phyloP scores from a whole-genome alignment of 1,140 invertebrate species.

The Nasonia longicornis region DNA sequence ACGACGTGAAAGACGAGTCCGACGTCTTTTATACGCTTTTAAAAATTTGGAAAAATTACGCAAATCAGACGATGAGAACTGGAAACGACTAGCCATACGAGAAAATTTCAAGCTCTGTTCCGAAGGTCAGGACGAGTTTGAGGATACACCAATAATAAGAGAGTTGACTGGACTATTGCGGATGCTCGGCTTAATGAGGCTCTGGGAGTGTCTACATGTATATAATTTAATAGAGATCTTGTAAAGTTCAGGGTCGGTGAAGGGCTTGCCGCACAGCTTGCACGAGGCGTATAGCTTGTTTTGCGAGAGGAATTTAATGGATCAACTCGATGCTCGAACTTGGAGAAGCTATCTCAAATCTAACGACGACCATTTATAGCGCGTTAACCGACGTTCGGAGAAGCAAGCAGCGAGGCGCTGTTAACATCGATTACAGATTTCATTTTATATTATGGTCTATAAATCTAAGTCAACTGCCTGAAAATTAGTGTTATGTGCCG shows the following conservation, averaged over 20 bases:
- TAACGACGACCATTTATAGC: neutral
- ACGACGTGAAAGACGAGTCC: no score
- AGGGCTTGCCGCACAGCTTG: neutral
- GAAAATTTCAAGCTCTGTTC: no score
- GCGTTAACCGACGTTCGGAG: neutral
- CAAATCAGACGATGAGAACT: no score
- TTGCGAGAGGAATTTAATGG: neutral
- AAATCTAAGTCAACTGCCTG: neutral
- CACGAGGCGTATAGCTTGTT: neutral
- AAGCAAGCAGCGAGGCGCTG: neutral
- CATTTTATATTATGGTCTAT: neutral
- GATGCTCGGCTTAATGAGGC: neutral
- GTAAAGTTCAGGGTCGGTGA: neutral
- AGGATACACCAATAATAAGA: neutral
- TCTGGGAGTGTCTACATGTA: neutral
- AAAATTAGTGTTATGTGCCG: neutral
- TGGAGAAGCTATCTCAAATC: neutral
- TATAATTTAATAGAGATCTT: constrained; percentile 1
- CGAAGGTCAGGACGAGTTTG: no score
- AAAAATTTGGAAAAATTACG: no score
- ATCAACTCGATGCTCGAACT: neutral
- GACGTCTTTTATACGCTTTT: no score
- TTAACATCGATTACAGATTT: neutral
- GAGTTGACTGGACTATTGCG: neutral
- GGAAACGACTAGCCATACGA: no score